These are phyloP conservation scores for Pleuronectes platessa DNA, from an alignment of 2,113 vertebrate species.

Conservation along the genomic window DNA sequence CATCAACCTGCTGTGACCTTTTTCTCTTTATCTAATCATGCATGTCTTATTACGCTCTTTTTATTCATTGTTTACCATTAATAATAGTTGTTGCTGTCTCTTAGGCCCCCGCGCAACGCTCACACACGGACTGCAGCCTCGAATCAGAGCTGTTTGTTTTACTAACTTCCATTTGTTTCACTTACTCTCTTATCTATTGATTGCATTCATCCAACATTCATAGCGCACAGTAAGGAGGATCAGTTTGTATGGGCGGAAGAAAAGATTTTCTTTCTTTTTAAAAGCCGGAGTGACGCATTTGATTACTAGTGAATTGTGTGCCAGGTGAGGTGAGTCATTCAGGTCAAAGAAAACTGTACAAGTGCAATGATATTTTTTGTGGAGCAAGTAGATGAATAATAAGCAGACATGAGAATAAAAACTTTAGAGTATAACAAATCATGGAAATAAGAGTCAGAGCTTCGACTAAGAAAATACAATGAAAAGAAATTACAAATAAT, in stretches of 20 bases:
- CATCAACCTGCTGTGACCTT: constrained; percentile 82
- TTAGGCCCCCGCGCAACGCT: constrained; percentile 38
- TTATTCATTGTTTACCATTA: constrained; percentile 80
- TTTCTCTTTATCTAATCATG: constrained; percentile 79
- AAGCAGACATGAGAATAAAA: no score
- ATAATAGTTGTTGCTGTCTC: constrained; percentile 73
- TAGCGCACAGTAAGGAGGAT: neutral
- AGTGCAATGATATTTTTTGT: neutral
- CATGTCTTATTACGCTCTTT: constrained; percentile 74
- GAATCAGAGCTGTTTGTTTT: constrained; percentile 75
- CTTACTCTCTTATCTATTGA: constrained; percentile 55
- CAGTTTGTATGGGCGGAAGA: neutral
- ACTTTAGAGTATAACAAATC: no score
- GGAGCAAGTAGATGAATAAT: no score
- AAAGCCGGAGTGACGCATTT: neutral
- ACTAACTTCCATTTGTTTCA: constrained; percentile 71
- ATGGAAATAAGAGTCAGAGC: no score
- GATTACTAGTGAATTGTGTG: neutral
- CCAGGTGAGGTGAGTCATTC: constrained; percentile 26
- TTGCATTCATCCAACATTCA: constrained; percentile 44
- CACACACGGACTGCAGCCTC: neutral
- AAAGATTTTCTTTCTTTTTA: constrained; percentile 8
- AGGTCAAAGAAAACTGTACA: constrained; percentile 22
- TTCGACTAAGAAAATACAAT: no score
- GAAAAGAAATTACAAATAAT: no score